Percentiles rank a stretch among this genome's conserved stretches.
phyloP scores from a whole-genome alignment of 2,797 vertebrate species.

The Tolypeutes matacus region DNA sequence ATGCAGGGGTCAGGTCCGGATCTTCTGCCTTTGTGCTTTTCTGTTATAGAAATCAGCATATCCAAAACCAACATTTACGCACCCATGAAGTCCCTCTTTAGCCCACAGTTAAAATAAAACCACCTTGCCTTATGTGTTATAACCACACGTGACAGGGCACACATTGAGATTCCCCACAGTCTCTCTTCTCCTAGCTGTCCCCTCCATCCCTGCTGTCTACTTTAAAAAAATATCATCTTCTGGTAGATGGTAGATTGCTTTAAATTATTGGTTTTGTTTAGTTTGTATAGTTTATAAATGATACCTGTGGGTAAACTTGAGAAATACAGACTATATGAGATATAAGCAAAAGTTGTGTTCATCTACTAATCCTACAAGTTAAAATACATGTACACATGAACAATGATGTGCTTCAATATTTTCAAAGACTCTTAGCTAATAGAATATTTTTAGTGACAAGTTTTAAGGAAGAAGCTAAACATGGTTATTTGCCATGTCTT shows the following conservation, averaged over 20 bases:
- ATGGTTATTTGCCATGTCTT: neutral
- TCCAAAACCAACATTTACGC: neutral
- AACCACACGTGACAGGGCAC: rapidly evolving
- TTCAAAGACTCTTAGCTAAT: neutral
- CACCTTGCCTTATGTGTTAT: neutral
- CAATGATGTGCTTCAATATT: neutral
- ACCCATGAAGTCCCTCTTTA: neutral
- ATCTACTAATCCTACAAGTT: neutral
- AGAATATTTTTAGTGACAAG: neutral
- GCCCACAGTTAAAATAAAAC: neutral
- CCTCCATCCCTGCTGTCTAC: neutral
- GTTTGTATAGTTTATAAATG: neutral
- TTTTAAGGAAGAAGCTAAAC: conserved; percentile 41
- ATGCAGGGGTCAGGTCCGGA: neutral
- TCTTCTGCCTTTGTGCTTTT: neutral
- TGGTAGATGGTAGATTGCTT: neutral
- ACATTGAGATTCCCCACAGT: neutral
- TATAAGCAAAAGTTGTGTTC: conserved; percentile 40
- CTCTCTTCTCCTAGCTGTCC: neutral
- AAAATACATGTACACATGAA: neutral
- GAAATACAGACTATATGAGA: neutral
- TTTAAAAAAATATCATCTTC: neutral
- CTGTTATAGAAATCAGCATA: neutral
- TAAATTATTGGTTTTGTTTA: neutral
- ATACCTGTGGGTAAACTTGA: neutral